phyloP scores from a whole-genome alignment of 2,888 invertebrate species.

The Dryobotodes eremita region DNA sequence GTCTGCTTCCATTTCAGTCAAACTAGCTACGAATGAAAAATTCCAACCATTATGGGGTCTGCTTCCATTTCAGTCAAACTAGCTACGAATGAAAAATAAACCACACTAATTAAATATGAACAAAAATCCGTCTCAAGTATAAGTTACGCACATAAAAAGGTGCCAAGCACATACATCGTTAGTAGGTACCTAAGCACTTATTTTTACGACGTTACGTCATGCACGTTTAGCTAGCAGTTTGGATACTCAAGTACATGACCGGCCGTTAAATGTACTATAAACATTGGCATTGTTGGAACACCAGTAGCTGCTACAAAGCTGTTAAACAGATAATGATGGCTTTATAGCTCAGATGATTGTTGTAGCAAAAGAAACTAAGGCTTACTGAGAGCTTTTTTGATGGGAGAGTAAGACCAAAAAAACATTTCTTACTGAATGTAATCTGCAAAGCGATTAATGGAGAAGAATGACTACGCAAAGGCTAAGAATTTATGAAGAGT shows the following conservation, averaged over 20 bases:
- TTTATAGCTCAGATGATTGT: slow-evolving; percentile 21
- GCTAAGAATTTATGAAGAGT: background rate
- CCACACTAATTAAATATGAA: slow-evolving; percentile 7
- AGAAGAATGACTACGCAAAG: background rate
- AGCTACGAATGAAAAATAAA: background rate
- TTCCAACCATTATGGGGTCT: background rate
- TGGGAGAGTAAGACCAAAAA: background rate
- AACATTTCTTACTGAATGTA: background rate
- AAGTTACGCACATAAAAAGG: slow-evolving; percentile 36
- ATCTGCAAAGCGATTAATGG: background rate
- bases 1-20: background rate
- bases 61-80: background rate
- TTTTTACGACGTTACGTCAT: slow-evolving; percentile 49
- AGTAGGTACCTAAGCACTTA: slow-evolving; percentile 10
- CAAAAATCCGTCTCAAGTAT: slow-evolving; percentile 18
- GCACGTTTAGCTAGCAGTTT: slow-evolving; percentile 42
- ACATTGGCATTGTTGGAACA: slow-evolving; percentile 34
- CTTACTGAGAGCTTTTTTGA: background rate
- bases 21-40: background rate
- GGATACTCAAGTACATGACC: slow-evolving; percentile 27
- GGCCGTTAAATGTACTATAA: slow-evolving; percentile 45
- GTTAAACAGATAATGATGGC: slow-evolving; percentile 26
- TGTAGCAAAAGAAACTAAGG: slow-evolving; percentile 22
- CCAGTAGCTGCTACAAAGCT: slow-evolving; percentile 31
- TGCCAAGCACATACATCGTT: slow-evolving; percentile 29